Base-by-base conservation (phyloP, 2,113 vertebrate genomes). In the Thryonomys swinderianus region DNA sequence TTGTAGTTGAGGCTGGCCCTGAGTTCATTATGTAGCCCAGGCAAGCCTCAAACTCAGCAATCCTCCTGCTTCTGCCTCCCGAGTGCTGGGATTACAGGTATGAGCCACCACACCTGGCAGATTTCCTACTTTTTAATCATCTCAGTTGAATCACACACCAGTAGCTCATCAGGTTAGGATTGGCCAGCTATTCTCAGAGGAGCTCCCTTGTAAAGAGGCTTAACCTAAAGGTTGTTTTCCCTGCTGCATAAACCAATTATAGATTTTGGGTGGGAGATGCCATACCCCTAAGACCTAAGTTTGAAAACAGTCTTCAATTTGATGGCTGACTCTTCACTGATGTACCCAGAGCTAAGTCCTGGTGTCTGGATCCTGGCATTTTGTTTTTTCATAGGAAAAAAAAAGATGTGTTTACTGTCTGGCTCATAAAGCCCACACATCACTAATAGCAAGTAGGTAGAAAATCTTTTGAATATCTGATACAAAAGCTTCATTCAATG, bases 391-490 rank as follows among this genome's bases (percentile, higher is more conserved):
- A 86, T 62, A 30, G 5, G 66, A 94, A 85, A 96, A 59, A 69
- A 94, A 88, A 96, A 53, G 10, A 51, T 51, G n/a, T 40, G 12
- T 85, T 45, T 79, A 17, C 11, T 73, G 7, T 10, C 64, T 95
- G 34, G 48, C 92, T 76, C 45, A 37, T 81, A 93, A 95, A 83
- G 7, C 10, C n/a, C 11, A 21, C 53, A 51, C 45, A 88, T 95
- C 23, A 51, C 69, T 83, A 88, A 82, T 88, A 88, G 57, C 51
- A 67, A 90, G 14, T n/a, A 9, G 40, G 17, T 76, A 91, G 14
- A 48, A 89, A 91, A 93, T 42, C 23, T 92, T 92, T 89, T 79
- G 20, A 71, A 92, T 83, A 78, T 51, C 62, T 92, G 32, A 61
- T 34, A 32, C 73, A 42, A 95, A 96, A 84, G 30, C 23, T 71